Evolutionary conservation across 2,113 vertebrate genomes (phyloP), one percentile per base, ranked within the genome.

Genomic region (Leptosomus discolor): DNA sequence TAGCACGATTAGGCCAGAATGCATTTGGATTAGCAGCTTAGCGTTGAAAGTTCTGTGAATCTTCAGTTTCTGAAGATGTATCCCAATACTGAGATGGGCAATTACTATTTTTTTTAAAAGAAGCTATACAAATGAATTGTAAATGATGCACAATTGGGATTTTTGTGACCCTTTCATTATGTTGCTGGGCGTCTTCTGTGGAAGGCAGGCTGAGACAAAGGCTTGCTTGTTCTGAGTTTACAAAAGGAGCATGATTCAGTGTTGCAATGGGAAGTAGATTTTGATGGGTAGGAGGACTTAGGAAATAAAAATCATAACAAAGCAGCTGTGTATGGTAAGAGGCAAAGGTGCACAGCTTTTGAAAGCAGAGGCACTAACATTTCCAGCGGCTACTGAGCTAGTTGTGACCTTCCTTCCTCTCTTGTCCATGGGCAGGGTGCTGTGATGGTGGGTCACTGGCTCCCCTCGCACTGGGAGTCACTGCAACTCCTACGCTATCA

Each of bases 251-350:
- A 4, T 15, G 58, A 58, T 56, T 74, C 0, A 0, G 57, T 46
- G 34, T 37, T 51, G 82, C 70, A 53, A 45, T 64, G 54, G 45
- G 92, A 60, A 77, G 76, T 77, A 20, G 39, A 18, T 81, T 79
- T 64, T 43, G 70, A 76, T 76, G 46, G 88, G 89, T 78, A 67
- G 89, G 75, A 96, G 83, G 60, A 61, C 54, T 81, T 54, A 67
- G 86, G 76, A 96, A 88, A 77, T 82, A 64, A 90, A 94, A 95
- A 85, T 36, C 69, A 88, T 37, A 83, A 83, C 54, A 85, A 85
- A 94, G 29, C 48, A 71, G 77, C 1, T 1, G 76, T 32, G 53
- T 74, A 54, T 0, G 11, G 34, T 50, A 56, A 58, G 65, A 90
- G 32, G 39, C 78, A 27, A 17, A 5, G 84, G 26, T 43, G 50